Evolutionary conservation across 2,113 vertebrate genomes (phyloP).

Genomic region (Orientallactaga bullata): DNA sequence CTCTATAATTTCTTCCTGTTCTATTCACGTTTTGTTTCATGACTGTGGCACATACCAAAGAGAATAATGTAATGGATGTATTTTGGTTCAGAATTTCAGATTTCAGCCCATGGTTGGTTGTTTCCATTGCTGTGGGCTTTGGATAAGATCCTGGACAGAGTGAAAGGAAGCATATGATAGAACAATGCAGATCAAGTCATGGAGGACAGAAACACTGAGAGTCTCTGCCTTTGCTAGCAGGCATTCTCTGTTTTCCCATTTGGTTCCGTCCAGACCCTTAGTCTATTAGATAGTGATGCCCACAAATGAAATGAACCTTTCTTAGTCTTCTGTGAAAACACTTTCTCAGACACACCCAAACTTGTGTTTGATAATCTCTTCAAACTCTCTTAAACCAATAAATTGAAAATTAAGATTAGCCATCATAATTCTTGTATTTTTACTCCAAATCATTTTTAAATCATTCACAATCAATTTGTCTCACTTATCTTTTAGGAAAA

Average conservation of each 20-base stretch:
- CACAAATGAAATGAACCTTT: background rate
- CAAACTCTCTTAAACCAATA: background rate
- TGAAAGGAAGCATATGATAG: background rate
- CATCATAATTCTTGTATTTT: background rate
- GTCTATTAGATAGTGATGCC: background rate
- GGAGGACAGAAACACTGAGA: background rate
- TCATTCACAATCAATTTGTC: slow-evolving; percentile 29
- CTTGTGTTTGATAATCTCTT: background rate
- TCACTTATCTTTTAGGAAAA: slow-evolving; percentile 37
- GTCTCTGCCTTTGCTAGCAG: background rate
- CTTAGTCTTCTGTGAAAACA: background rate
- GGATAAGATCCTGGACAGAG: background rate
- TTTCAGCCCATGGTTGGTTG: background rate
- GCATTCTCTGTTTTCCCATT: background rate
- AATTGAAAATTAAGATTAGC: background rate
- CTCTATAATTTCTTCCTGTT: slow-evolving; percentile 31
- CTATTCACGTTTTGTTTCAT: background rate
- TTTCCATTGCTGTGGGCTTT: background rate
- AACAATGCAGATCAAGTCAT: background rate
- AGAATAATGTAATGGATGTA: background rate
- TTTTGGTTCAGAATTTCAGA: background rate
- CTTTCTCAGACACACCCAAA: background rate
- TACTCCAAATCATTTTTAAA: slow-evolving; percentile 22
- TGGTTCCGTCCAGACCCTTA: background rate
- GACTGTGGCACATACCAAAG: background rate